Evolutionary conservation across 2,888 invertebrate species (phyloP), one percentile per base, ranked within the genome.

Genomic region (Drosophila flavopinicola): DNA sequence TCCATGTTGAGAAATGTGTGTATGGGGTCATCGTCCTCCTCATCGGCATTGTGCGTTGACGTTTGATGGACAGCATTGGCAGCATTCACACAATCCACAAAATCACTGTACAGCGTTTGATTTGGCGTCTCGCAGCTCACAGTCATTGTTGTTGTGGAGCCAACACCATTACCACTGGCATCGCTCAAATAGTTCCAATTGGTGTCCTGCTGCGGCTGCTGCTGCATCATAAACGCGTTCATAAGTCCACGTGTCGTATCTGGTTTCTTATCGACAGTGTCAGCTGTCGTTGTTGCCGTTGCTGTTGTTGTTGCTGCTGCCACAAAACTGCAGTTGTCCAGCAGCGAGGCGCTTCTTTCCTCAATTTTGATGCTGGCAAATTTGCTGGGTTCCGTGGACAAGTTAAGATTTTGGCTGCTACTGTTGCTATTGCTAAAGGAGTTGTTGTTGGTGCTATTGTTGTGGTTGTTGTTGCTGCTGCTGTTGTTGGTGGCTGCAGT

Each of bases 1-100:
- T 90, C 90, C 56, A 90, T 90, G 52, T 90, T 90, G 0, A 90
- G 73, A 75, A 89, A 90, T 6, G 89, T 90, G 57, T 90, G 90
- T 49, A 90, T 88, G 6, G 90, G 89, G 76, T 90, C 90, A 15
- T 90, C 90, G 44, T 90, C 90, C 45, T 90, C 90, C 35, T 89
- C 89, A 10, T 88, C 88, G 24, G 69, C 73, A 45, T 61, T 67
- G 49, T 71, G 75, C 33, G 64, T 58, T 6, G 71, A 66, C 13
- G 70, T 39, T 38, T 75, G 76, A 32, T 51, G 83, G 23, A 58
- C 68, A 20, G 54, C 66, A 6, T 23, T 56, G 4, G 66, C 70
- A 33, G 66, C 75, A 58, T 76, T 80, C 0, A 88, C 88, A 54
- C 88, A 87, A 58, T 87, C 86, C 9, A 88, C 89, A 48, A 89